These are phyloP conservation scores for Seira sanloemensis DNA, from an alignment of 2,888 invertebrate genomes.

Conservation along the genomic window DNA sequence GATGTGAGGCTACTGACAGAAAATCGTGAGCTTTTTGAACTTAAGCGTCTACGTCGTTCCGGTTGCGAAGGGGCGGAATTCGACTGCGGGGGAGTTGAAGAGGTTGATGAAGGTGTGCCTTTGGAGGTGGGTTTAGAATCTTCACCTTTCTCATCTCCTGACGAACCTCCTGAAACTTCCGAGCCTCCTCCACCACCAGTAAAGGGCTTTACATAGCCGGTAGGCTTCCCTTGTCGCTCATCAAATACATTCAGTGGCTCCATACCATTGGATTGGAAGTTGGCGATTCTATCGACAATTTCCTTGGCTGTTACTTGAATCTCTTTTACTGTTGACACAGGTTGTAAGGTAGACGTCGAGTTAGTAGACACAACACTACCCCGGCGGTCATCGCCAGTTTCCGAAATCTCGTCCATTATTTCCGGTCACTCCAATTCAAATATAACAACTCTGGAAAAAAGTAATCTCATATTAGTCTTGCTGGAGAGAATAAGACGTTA, in stretches of 20 bases:
- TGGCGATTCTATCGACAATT: conserved; percentile 72
- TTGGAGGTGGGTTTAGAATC: conserved; percentile 7
- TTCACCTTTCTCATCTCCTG: conserved; percentile 49
- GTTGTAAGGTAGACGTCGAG: neutral
- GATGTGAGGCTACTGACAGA: conserved; percentile 44
- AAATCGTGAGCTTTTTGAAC: conserved; percentile 40
- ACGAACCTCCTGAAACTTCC: neutral
- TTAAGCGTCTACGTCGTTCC: conserved; percentile 32
- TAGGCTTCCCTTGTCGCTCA: conserved; percentile 49
- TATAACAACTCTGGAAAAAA: neutral
- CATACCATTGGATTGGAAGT: conserved; percentile 15
- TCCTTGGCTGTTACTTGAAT: conserved; percentile 72
- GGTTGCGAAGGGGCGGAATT: neutral
- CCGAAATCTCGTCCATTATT: conserved; percentile 28
- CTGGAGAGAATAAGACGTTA: neutral
- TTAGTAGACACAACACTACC: conserved; percentile 18
- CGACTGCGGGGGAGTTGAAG: conserved; percentile 17
- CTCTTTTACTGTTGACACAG: conserved; percentile 60
- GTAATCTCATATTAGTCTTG: too few species aligned
- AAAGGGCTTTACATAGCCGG: conserved; percentile 54
- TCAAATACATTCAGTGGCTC: conserved; percentile 30
- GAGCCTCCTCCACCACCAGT: conserved; percentile 34
- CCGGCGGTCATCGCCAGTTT: conserved; percentile 19
- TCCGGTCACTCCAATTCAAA: neutral
- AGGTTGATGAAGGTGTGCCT: neutral